These are phyloP conservation scores for Drosophila bunnanda DNA, from an alignment of 2,888 invertebrate species.

Conservation along the genomic window DNA sequence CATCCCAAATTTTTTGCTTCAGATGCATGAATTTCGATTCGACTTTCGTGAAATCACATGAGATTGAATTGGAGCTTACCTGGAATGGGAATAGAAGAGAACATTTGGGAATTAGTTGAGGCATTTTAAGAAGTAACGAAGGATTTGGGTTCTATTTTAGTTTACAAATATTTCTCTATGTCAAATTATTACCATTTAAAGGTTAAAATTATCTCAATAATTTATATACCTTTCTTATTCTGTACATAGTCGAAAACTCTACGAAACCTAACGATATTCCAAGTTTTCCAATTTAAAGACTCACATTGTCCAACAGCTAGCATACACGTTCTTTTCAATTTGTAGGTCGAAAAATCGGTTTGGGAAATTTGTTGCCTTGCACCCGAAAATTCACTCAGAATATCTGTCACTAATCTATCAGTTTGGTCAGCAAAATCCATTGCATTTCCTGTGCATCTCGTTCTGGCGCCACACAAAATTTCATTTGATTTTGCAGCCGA, in stretches of 20 bases:
- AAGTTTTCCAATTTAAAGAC: conserved; percentile 4
- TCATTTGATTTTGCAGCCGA: conserved; percentile 30
- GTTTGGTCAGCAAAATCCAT: conserved; percentile 32
- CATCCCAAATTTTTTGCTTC: conserved; percentile 59
- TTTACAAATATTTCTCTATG: no score
- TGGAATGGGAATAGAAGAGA: conserved; percentile 1
- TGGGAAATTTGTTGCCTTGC: conserved; percentile 20
- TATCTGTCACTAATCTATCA: conserved; percentile 46
- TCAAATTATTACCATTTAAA: no score
- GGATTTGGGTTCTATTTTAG: neutral
- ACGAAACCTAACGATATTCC: neutral
- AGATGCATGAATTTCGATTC: conserved; percentile 33
- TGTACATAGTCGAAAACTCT: no score
- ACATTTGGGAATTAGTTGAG: neutral
- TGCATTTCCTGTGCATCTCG: conserved; percentile 28
- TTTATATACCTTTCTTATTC: no score
- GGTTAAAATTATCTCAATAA: neutral
- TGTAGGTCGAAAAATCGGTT: conserved; percentile 18
- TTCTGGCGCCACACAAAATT: conserved; percentile 32
- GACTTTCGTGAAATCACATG: conserved; percentile 41
- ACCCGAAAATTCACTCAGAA: conserved; percentile 25
- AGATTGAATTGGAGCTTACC: conserved; percentile 28
- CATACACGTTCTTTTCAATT: conserved; percentile 6
- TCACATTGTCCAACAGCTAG: neutral
- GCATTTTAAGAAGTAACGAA: neutral